Evolutionary conservation across 2,113 vertebrate species (phyloP).

Genomic region (Hippocampus barbouri): DNA sequence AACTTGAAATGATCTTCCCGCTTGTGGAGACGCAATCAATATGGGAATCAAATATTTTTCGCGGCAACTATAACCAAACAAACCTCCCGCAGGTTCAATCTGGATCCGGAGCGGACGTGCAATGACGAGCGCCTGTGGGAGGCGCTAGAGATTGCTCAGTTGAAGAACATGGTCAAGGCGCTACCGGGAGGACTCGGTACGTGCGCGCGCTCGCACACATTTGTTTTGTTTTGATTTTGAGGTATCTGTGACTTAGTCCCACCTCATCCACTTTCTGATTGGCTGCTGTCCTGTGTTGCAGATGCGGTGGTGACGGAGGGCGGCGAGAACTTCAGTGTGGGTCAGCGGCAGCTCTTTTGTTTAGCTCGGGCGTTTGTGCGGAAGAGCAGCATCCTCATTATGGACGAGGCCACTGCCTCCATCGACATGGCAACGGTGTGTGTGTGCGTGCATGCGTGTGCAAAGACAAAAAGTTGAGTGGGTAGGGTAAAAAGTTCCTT

Average conservation of each 20-base stretch:
- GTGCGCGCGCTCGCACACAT: no score
- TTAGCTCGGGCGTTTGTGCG: constrained; percentile 93
- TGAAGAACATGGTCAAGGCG: constrained; percentile 96
- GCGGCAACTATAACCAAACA: not conserved
- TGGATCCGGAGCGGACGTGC: constrained; percentile 91
- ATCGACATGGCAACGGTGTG: constrained; percentile 98
- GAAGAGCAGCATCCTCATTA: constrained; percentile 97
- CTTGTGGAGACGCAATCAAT: not conserved
- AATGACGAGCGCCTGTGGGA: constrained; percentile 94
- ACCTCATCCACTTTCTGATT: not conserved
- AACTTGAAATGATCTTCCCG: not conserved
- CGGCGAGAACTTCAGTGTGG: constrained; percentile 97
- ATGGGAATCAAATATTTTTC: not conserved
- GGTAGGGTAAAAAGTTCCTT: not conserved
- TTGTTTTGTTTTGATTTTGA: no score
- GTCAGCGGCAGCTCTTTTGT: constrained; percentile 95
- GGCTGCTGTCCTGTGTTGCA: constrained; percentile 36
- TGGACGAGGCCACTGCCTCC: constrained; percentile 98
- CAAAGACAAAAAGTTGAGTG: not conserved
- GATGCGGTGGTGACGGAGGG: constrained; percentile 92
- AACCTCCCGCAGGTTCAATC: constrained; percentile 81
- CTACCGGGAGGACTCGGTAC: constrained; percentile 91
- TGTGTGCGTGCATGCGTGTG: not conserved
- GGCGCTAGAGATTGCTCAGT: constrained; percentile 94
- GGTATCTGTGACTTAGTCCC: not conserved